Evolutionary conservation across 2,888 invertebrate genomes (phyloP).

Genomic region (Nematopogon swammerdamellus): DNA sequence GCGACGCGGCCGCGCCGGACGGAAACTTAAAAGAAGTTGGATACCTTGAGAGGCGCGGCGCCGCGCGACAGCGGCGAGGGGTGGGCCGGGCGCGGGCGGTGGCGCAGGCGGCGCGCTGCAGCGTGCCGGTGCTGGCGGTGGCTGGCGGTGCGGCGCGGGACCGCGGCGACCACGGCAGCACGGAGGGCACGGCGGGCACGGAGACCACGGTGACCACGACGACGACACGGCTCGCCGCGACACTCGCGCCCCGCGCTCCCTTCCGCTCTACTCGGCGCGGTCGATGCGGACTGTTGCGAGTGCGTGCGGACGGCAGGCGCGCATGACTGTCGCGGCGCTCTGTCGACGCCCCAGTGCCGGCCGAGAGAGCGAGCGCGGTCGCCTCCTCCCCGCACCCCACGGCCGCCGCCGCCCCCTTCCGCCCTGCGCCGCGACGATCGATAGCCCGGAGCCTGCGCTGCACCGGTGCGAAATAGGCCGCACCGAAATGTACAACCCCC

Average conservation of each 20-base stretch:
- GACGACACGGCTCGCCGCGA: constrained; percentile 39
- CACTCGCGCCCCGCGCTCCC: constrained; percentile 37
- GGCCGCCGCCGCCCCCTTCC: not conserved
- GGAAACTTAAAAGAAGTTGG: not conserved
- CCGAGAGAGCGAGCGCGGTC: constrained; percentile 18
- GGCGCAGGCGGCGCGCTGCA: constrained; percentile 20
- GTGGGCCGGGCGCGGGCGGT: constrained; percentile 6
- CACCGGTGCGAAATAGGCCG: not conserved
- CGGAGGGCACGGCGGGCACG: constrained; percentile 15
- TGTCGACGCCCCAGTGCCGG: constrained; percentile 23
- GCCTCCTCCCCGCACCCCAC: constrained; percentile 5
- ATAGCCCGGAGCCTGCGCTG: constrained; percentile 3
- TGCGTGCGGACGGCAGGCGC: constrained; percentile 27
- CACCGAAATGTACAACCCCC: constrained; percentile 18
- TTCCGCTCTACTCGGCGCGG: constrained; percentile 21
- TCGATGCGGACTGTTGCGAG: constrained; percentile 22
- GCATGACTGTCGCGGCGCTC: constrained; percentile 31
- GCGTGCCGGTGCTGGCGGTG: constrained; percentile 28
- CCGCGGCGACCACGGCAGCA: constrained; percentile 13
- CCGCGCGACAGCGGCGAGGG: constrained; percentile 6
- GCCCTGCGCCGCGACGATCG: constrained; percentile 12
- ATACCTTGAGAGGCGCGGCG: not conserved
- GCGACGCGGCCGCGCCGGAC: not conserved
- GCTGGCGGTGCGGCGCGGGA: constrained; percentile 32
- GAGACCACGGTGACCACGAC: constrained; percentile 26